phyloP scores from a whole-genome alignment of 2,888 invertebrate species.

The Choristoneura rosaceana region DNA sequence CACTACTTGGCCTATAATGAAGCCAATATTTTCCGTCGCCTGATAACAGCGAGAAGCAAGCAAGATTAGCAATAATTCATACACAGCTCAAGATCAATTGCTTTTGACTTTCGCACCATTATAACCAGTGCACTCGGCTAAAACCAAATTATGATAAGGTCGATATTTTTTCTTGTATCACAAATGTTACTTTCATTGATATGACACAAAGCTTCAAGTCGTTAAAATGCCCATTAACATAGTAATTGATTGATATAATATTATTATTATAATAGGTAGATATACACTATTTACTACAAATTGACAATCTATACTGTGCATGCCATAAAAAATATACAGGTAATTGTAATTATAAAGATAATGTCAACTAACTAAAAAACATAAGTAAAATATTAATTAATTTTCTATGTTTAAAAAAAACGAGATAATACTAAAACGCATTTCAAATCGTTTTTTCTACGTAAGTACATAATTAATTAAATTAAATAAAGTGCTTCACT shows the following conservation, averaged over 20 bases:
- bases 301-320: constrained; percentile 57
- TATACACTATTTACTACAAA: constrained; percentile 49
- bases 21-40: background rate
- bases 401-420: constrained; percentile 54
- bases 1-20: background rate
- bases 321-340: constrained; percentile 37
- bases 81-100: background rate
- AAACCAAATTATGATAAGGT: background rate
- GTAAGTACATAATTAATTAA: constrained; percentile 46
- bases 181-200: constrained; percentile 50
- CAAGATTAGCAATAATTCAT: background rate
- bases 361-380: constrained; percentile 41
- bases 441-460: constrained; percentile 66
- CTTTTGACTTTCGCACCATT: background rate
- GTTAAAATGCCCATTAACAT: constrained; percentile 31
- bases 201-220: constrained; percentile 47
- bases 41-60: background rate
- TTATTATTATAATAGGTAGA: constrained; percentile 27
- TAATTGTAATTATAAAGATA: constrained; percentile 31
- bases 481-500: constrained; percentile 54
- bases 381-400: constrained; percentile 45
- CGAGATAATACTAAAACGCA: constrained; percentile 84
- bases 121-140: background rate
- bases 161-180: constrained; percentile 46
- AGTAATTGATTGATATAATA: constrained; percentile 24